Percentiles rank a stretch among this genome's conserved stretches.
Conservation (phyloP, 2,888 invertebrate species). For the Eurytoma californica region DNA sequence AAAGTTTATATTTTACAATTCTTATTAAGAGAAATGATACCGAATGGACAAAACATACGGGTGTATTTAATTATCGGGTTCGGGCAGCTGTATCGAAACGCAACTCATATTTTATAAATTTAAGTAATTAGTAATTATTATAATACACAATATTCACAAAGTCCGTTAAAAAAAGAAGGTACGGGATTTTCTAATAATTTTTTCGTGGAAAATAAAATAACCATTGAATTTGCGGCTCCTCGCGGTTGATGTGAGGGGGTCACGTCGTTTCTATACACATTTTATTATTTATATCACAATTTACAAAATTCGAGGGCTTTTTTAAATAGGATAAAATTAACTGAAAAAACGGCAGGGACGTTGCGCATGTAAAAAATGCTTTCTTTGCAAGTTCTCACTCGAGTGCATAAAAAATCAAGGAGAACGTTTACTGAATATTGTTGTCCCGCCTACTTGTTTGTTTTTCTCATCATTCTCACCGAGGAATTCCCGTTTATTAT, state of each 20-base stretch:
- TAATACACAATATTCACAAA: slow-evolving; percentile 75
- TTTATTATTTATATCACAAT: slow-evolving; percentile 75
- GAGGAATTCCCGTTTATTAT: slow-evolving; percentile 51
- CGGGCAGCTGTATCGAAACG: slow-evolving; percentile 68
- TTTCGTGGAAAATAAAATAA: slow-evolving; percentile 66
- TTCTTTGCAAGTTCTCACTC: slow-evolving; percentile 57
- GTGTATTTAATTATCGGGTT: slow-evolving; percentile 53
- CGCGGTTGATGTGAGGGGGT: slow-evolving; percentile 59
- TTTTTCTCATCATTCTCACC: slow-evolving; percentile 52
- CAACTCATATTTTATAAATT: slow-evolving; percentile 72
- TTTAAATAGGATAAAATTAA: slow-evolving; percentile 58
- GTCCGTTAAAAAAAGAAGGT: slow-evolving; percentile 69
- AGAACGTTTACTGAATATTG: slow-evolving; percentile 55
- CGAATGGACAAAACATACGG: slow-evolving; percentile 55
- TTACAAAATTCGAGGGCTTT: slow-evolving; percentile 71
- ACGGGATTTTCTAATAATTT: slow-evolving; percentile 58
- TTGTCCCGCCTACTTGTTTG: slow-evolving; percentile 56
- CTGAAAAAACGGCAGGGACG: slow-evolving; percentile 57
- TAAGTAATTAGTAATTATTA: slow-evolving; percentile 74
- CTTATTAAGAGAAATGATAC: slow-evolving; percentile 54
- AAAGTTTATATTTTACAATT: slow-evolving; percentile 56
- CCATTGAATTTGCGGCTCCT: slow-evolving; percentile 68
- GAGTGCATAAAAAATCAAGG: slow-evolving; percentile 58
- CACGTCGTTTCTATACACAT: slow-evolving; percentile 71
- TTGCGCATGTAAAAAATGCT: slow-evolving; percentile 56